Evolutionary conservation across 2,797 vertebrate species (phyloP).

Genomic region (Nyctalus aviator): DNA sequence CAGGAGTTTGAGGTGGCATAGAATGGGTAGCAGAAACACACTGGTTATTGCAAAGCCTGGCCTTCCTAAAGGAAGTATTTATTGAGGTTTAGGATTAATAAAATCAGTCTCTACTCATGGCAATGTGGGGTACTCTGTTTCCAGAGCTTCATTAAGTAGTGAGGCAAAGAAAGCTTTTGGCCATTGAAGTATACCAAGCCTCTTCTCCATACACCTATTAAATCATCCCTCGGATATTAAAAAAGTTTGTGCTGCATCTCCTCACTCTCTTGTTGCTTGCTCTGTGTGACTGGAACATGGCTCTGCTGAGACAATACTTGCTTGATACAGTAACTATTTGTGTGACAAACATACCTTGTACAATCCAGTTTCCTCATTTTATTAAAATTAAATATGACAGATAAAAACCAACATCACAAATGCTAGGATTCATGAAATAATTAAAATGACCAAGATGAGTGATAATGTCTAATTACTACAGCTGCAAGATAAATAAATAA

Average conservation of each 20-base stretch:
- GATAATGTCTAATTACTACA: slow-evolving; percentile 47
- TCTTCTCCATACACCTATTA: not conserved
- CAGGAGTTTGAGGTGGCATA: not conserved
- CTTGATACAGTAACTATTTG: not conserved
- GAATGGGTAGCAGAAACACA: not conserved
- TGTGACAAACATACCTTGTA: slow-evolving; percentile 42
- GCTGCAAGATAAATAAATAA: not conserved
- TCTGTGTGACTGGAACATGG: slow-evolving; percentile 22
- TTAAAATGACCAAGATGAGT: slow-evolving; percentile 58
- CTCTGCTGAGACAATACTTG: not conserved
- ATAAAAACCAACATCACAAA: slow-evolving; percentile 53
- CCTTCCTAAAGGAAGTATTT: slow-evolving; percentile 55
- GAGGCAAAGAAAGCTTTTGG: not conserved
- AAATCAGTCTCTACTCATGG: slow-evolving; percentile 56
- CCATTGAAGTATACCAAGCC: not conserved
- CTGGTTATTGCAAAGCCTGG: slow-evolving; percentile 47
- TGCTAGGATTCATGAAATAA: slow-evolving; percentile 55
- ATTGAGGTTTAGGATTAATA: slow-evolving; percentile 52
- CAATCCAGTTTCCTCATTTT: slow-evolving; percentile 62
- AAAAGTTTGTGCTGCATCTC: not conserved
- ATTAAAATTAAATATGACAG: slow-evolving; percentile 36
- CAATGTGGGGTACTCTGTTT: slow-evolving; percentile 13
- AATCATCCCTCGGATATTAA: not conserved
- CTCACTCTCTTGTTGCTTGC: slow-evolving; percentile 15
- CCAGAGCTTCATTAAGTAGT: slow-evolving; percentile 1